These are phyloP conservation scores for Apeltes quadracus DNA, from an alignment of 2,113 vertebrate genomes.

Conservation along the genomic window DNA sequence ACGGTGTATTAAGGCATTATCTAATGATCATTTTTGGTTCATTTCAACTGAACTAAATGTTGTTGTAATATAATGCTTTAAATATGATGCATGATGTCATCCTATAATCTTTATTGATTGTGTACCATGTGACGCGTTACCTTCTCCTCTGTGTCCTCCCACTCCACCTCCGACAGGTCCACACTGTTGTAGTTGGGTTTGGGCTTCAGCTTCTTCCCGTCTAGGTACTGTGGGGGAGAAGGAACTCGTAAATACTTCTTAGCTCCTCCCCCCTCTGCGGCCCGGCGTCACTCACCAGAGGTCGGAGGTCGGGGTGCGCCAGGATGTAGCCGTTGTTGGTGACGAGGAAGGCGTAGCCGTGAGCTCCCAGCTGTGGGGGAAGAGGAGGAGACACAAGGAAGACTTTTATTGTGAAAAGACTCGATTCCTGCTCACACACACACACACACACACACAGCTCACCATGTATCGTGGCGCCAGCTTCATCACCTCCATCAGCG, in stretches of 20 bases:
- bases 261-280: neutral
- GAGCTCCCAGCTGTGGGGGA: conserved; percentile 87
- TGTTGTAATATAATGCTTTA: no score
- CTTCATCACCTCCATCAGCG: conserved; percentile 91
- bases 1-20: no score
- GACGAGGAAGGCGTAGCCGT: conserved; percentile 95
- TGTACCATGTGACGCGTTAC: conserved; percentile 64
- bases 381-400: neutral
- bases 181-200: conserved; percentile 99
- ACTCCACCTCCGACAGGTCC: conserved; percentile 95
- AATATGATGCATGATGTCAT: no score
- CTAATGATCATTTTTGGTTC: no score
- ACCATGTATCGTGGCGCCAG: conserved; percentile 94
- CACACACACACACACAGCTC: neutral
- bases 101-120: no score
- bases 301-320: conserved; percentile 94
- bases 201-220: conserved; percentile 91
- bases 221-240: conserved; percentile 85
- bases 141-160: conserved; percentile 89
- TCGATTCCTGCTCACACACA: neutral
- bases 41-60: no score
- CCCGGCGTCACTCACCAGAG: conserved; percentile 83
- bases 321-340: conserved; percentile 98
- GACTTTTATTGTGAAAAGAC: neutral
- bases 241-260: neutral